Conservation (phyloP, 2,113 vertebrate species). For the Bubo bubo region DNA sequence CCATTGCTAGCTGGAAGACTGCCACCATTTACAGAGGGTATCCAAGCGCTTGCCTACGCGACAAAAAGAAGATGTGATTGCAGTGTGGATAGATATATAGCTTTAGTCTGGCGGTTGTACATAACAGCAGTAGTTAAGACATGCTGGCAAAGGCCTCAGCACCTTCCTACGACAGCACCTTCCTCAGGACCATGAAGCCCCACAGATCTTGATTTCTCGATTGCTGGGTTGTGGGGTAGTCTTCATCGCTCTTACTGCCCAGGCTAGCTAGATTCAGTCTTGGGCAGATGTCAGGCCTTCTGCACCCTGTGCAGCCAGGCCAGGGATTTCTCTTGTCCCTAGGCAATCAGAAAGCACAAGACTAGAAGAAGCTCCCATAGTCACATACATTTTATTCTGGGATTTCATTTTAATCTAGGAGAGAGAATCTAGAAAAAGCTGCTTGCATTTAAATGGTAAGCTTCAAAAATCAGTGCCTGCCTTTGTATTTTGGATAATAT, state of each 20-base stretch:
- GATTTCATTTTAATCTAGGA: neutral
- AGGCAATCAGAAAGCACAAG: neutral
- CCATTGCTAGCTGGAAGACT: neutral
- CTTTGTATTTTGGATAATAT: neutral
- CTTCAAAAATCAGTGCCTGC: neutral
- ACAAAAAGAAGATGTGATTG: neutral
- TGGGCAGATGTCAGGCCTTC: neutral
- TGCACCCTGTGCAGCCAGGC: neutral
- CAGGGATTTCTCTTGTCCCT: neutral
- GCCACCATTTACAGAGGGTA: neutral
- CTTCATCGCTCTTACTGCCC: neutral
- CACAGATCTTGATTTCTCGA: neutral
- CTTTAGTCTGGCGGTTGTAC: neutral
- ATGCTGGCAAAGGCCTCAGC: neutral
- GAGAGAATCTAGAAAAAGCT: neutral
- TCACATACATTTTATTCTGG: neutral
- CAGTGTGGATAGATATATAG: neutral
- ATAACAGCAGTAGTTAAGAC: neutral
- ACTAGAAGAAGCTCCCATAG: neutral
- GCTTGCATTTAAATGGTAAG: neutral
- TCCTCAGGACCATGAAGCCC: neutral
- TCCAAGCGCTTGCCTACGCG: rapidly evolving
- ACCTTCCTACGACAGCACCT: neutral
- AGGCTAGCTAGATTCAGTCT: neutral
- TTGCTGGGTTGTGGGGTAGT: neutral